phyloP scores from a whole-genome alignment of 2,113 vertebrate genomes.

The Nannospalax galili region DNA sequence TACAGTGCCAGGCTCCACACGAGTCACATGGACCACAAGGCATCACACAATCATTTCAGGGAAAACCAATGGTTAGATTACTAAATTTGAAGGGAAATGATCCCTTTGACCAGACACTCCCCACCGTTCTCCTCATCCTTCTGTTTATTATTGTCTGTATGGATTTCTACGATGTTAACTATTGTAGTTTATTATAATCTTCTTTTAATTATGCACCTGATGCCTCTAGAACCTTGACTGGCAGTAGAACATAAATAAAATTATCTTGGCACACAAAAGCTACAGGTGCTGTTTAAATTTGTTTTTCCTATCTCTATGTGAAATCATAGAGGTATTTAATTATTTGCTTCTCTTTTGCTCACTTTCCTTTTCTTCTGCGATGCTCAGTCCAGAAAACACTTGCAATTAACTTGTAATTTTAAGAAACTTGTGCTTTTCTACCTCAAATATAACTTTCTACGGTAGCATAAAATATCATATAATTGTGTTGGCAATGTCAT shows the following conservation, averaged over 20 bases:
- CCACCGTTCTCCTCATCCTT: not conserved
- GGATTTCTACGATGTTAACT: slow-evolving; percentile 41
- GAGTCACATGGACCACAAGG: not conserved
- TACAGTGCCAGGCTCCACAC: not conserved
- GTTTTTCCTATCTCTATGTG: slow-evolving; percentile 28
- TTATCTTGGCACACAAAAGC: slow-evolving; percentile 20
- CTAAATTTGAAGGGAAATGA: slow-evolving; percentile 1
- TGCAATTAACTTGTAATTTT: slow-evolving; percentile 45
- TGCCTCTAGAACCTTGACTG: not conserved
- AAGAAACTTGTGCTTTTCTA: not conserved
- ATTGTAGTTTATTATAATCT: slow-evolving; percentile 56
- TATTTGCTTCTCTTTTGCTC: slow-evolving; percentile 46
- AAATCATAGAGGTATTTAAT: slow-evolving; percentile 59
- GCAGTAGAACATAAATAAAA: slow-evolving; percentile 36
- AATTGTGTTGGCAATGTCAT: slow-evolving; percentile 64
- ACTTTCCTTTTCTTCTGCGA: slow-evolving; percentile 42
- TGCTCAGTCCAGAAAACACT: slow-evolving; percentile 24
- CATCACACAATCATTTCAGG: not conserved
- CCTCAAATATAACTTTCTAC: not conserved
- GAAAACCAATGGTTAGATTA: not conserved
- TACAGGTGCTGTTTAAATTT: slow-evolving; percentile 54
- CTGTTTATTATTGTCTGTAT: not conserved
- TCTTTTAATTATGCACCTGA: slow-evolving; percentile 33
- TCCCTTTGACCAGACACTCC: accelerated
- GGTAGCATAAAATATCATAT: slow-evolving; percentile 55